Conservation (phyloP, 2,888 invertebrate species). For the Pardosa pseudoannulata region DNA sequence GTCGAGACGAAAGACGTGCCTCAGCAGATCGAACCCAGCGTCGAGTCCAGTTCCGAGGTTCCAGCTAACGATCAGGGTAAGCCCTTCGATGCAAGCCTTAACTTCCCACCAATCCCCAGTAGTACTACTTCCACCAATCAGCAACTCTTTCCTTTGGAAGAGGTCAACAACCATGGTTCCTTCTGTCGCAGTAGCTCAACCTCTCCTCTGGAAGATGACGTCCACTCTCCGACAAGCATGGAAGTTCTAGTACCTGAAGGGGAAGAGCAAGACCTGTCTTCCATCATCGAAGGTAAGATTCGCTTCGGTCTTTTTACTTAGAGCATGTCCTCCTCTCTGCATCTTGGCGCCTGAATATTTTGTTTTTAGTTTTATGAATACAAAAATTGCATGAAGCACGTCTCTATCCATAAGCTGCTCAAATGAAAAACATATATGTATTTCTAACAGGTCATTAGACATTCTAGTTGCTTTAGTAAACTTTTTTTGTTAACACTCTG, state of each 20-base stretch:
- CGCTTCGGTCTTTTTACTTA: background rate
- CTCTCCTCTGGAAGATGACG: conserved; percentile 66
- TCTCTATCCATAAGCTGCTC: background rate
- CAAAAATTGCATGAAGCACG: background rate
- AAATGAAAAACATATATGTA: background rate
- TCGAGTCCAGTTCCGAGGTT: background rate
- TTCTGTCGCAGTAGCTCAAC: conserved; percentile 67
- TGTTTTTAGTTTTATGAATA: too few relatives aligned
- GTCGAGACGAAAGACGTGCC: background rate
- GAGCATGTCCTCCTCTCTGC: background rate
- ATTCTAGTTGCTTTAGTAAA: background rate
- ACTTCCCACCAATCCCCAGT: conserved; percentile 62
- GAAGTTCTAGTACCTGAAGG: conserved; percentile 65
- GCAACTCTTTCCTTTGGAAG: conserved; percentile 58
- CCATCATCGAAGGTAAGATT: conserved; percentile 67
- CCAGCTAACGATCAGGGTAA: conserved; percentile 85
- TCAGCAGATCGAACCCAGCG: background rate
- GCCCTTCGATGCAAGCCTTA: conserved; percentile 75
- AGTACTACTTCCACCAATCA: conserved; percentile 58
- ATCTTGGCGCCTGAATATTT: background rate
- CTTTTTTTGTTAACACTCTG: too few relatives aligned
- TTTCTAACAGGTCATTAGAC: background rate
- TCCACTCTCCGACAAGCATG: conserved; percentile 68
- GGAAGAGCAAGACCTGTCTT: conserved; percentile 63
- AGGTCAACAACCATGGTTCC: conserved; percentile 67